Evolutionary conservation across 1,140 invertebrate species (phyloP).

Genomic region (Platorchestia sp.): DNA sequence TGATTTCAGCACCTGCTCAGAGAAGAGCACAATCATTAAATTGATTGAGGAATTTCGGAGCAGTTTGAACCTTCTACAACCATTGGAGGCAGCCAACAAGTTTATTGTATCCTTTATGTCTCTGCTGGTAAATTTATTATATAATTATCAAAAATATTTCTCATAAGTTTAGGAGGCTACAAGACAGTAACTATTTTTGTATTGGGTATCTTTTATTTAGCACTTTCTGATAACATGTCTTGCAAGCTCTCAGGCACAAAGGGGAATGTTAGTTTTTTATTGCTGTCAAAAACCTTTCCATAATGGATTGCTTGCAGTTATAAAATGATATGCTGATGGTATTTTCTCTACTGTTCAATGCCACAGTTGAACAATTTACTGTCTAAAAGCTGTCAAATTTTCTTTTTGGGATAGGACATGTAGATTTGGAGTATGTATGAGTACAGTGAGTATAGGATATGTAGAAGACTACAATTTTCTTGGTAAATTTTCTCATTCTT

Average conservation of each 20-base stretch:
- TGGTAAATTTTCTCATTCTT: too few species aligned
- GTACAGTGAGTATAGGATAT: too few species aligned
- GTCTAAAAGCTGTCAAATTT: too few species aligned
- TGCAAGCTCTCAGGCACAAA: neutral
- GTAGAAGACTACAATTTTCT: too few species aligned
- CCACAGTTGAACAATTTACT: too few species aligned
- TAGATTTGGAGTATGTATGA: too few species aligned
- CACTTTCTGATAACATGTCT: neutral
- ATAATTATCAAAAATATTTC: too few species aligned
- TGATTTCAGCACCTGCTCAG: neutral
- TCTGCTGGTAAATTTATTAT: neutral
- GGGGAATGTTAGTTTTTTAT: neutral
- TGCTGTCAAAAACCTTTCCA: too few species aligned
- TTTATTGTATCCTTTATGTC: neutral
- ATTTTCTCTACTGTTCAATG: too few species aligned
- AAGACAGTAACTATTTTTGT: neutral
- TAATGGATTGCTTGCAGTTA: too few species aligned
- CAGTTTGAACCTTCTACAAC: neutral
- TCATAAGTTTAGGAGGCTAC: neutral
- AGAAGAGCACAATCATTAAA: neutral
- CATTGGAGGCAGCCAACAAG: neutral
- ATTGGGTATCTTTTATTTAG: neutral
- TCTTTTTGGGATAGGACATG: too few species aligned
- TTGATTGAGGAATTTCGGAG: neutral
- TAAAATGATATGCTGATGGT: too few species aligned